phyloP scores from a whole-genome alignment of 2,797 vertebrate species.

The Poeciliopsis infans region DNA sequence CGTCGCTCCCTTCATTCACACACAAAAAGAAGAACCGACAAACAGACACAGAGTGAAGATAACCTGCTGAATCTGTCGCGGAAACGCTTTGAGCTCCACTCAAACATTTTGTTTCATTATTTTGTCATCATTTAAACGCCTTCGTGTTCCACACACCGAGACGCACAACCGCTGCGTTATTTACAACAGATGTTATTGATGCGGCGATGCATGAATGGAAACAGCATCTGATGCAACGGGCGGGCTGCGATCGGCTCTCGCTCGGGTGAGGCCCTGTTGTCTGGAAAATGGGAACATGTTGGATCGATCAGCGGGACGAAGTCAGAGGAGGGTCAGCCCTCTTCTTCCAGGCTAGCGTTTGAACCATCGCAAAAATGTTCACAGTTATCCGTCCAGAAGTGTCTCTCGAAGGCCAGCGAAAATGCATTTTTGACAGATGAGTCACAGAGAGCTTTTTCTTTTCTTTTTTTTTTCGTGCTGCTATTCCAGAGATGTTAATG shows the following conservation, averaged over 20 bases:
- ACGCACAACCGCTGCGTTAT: constrained; percentile 66
- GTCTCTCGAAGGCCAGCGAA: neutral
- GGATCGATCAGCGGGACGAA: constrained; percentile 63
- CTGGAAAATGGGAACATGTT: constrained; percentile 71
- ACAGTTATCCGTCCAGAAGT: constrained; percentile 56
- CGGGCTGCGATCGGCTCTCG: constrained; percentile 60
- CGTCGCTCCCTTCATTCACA: constrained; percentile 85
- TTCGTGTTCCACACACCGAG: constrained; percentile 62
- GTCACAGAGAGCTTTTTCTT: neutral
- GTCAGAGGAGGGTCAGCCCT: constrained; percentile 70
- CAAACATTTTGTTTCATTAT: constrained; percentile 42
- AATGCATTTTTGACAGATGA: neutral
- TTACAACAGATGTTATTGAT: constrained; percentile 76
- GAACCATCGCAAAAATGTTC: constrained; percentile 73
- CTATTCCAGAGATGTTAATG: neutral
- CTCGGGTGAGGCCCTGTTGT: constrained; percentile 68
- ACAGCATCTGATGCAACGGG: constrained; percentile 63
- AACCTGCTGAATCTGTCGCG: constrained; percentile 43
- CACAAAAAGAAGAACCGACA: constrained; percentile 18
- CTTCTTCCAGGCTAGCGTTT: constrained; percentile 61
- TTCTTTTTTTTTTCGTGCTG: neutral
- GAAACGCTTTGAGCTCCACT: constrained; percentile 37
- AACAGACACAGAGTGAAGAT: constrained; percentile 29
- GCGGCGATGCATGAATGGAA: constrained; percentile 63
- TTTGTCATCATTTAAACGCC: constrained; percentile 37